Conservation (phyloP, 2,888 invertebrate genomes). For the Drymonia ruficornis region DNA sequence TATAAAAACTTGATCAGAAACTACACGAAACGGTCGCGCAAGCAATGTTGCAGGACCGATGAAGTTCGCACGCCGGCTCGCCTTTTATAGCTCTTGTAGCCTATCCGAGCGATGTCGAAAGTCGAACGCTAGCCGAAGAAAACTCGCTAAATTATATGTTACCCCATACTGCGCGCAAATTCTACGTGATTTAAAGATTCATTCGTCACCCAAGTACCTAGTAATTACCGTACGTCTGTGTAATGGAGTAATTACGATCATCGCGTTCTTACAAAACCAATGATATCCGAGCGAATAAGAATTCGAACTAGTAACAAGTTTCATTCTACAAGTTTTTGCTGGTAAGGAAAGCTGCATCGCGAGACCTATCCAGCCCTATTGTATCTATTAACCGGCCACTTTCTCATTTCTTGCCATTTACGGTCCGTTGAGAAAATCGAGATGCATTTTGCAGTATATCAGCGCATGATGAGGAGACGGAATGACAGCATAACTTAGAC, state of each 20-base stretch:
- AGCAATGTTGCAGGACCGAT: conserved; percentile 51
- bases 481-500: conserved; percentile 55
- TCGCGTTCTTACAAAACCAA: conserved; percentile 67
- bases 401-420: conserved; percentile 82
- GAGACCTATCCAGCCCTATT: conserved; percentile 79
- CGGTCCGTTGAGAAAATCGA: conserved; percentile 77
- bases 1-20: conserved; percentile 75
- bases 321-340: conserved; percentile 73
- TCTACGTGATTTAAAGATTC: conserved; percentile 52
- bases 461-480: conserved; percentile 59
- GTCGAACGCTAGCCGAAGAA: conserved; percentile 49
- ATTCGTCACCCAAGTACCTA: conserved; percentile 43
- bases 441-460: conserved; percentile 67
- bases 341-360: conserved; percentile 73
- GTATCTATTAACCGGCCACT: conserved; percentile 81
- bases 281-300: conserved; percentile 59
- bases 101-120: conserved; percentile 64
- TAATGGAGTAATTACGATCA: conserved; percentile 67
- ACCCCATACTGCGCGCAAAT: conserved; percentile 49
- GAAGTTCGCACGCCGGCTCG: conserved; percentile 66
- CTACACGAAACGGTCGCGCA: conserved; percentile 72
- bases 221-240: conserved; percentile 57
- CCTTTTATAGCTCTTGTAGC: conserved; percentile 64
- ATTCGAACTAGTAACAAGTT: conserved; percentile 21
- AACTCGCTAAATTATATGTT: conserved; percentile 49